phyloP scores from a whole-genome alignment of 2,113 vertebrate genomes.

The Myrmecophaga tridactyla region DNA sequence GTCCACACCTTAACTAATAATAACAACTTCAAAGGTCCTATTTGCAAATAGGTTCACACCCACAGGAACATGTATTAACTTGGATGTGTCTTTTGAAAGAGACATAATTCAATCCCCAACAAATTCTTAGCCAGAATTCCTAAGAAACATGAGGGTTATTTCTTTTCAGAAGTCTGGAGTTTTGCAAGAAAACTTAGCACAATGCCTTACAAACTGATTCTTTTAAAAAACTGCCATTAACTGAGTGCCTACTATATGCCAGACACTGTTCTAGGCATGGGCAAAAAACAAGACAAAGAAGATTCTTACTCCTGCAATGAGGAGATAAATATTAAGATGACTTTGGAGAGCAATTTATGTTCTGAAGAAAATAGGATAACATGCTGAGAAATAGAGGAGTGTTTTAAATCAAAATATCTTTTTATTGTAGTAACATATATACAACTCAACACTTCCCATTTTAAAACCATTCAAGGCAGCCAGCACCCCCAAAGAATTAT shows the following conservation, averaged over 20 bases:
- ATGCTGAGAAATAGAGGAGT: background rate
- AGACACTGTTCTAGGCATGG: background rate
- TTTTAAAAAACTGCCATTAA: background rate
- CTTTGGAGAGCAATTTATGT: background rate
- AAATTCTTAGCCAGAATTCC: slow-evolving; percentile 15
- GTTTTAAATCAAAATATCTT: background rate
- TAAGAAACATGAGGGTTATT: background rate
- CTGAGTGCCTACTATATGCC: background rate
- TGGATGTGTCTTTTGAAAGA: too few relatives aligned
- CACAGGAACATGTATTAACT: too few relatives aligned
- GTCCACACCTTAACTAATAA: too few relatives aligned
- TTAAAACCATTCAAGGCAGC: background rate
- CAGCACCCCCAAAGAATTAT: background rate
- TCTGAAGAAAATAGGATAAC: background rate
- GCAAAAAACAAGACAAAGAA: background rate
- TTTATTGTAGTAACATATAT: too few relatives aligned
- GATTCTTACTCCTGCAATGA: background rate
- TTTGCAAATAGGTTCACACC: too few relatives aligned
- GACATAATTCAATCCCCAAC: too few relatives aligned
- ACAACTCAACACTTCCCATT: too few relatives aligned
- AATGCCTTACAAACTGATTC: background rate
- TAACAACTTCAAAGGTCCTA: too few relatives aligned
- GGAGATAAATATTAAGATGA: background rate
- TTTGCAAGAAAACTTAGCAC: background rate
- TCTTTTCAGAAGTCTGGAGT: slow-evolving; percentile 12